Evolutionary conservation across 2,888 invertebrate genomes (phyloP), one percentile per base, ranked within the genome.

Genomic region (Acleris laterana): DNA sequence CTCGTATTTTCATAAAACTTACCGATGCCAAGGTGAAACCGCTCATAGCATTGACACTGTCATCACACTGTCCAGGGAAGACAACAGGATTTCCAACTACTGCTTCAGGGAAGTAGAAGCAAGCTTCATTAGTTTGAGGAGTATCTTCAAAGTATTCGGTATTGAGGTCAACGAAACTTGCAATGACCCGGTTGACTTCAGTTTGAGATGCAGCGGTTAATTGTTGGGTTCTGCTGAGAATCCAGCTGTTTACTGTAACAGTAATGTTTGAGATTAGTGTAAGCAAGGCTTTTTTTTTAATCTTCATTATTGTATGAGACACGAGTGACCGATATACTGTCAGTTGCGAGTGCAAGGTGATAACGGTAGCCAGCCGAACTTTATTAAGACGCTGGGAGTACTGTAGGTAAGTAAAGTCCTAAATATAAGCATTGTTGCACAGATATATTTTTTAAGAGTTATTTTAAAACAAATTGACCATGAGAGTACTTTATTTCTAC

Each of bases 41-140:
- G 6, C 65, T 60, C 0, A 78, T 72, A 11, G 74, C 78, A 20
- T 62, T 5, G n/a, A 81, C 68, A 42, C 55, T 74, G 1, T 52
- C 49, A 3, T 84, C 80, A 68, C 87, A 87, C 13, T 77, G 77
- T 53, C 87, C 87, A 22, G 77, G 79, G 73, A 84, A 84, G 0
- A 74, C 70, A 0, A 84, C 84, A 0, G 80, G 81, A 0, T 71
- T 71, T 2, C 79, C 82, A 0, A 42, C 9, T 16, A 70, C 69
- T 0, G 79, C 78, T 19, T 79, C 81, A 0, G 85, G 86, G 72
- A 70, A 82, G 67, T 83, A 85, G 63, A 71, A 71, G 49, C 71
- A 71, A 0, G 51, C 71, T 11, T 51, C 65, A 11, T 20, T 63
- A 53, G 48, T 63, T 48, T 72, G 72, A 44, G 68, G 53, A 16